These are phyloP conservation scores for Nasonovia ribisnigri DNA, from an alignment of 2,888 invertebrate species.

Conservation along the genomic window DNA sequence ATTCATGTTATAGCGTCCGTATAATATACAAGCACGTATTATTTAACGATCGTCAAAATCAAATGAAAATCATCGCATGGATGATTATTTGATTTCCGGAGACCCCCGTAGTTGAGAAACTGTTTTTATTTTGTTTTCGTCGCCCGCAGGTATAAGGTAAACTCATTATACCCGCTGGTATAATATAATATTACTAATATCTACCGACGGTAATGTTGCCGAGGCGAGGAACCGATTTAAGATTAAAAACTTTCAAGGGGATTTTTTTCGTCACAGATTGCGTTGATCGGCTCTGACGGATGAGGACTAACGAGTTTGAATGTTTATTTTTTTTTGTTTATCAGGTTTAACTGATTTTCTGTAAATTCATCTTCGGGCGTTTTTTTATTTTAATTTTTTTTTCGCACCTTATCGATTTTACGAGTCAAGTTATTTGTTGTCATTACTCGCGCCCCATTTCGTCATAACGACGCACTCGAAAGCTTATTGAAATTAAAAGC, in stretches of 20 bases:
- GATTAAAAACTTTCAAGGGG: background rate
- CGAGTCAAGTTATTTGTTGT: background rate
- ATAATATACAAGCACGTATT: background rate
- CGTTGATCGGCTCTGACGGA: background rate
- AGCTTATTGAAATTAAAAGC: background rate
- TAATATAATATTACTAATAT: background rate
- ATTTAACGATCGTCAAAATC: background rate
- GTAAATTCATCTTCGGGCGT: background rate
- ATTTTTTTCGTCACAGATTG: background rate
- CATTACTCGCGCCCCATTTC: background rate
- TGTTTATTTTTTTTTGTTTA: constrained; percentile 14
- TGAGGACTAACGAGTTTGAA: background rate
- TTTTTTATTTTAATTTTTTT: background rate
- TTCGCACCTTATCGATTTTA: background rate
- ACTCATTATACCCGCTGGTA: background rate
- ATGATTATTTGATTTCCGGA: background rate
- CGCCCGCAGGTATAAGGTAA: background rate
- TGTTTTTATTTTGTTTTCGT: background rate
- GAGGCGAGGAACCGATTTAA: background rate
- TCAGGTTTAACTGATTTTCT: background rate
- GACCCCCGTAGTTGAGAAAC: no score
- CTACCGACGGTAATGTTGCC: background rate
- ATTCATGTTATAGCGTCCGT: background rate
- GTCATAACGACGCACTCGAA: background rate
- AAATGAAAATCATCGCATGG: background rate